phyloP scores from a whole-genome alignment of 2,113 vertebrate species.

The Periophthalmus modestus region DNA sequence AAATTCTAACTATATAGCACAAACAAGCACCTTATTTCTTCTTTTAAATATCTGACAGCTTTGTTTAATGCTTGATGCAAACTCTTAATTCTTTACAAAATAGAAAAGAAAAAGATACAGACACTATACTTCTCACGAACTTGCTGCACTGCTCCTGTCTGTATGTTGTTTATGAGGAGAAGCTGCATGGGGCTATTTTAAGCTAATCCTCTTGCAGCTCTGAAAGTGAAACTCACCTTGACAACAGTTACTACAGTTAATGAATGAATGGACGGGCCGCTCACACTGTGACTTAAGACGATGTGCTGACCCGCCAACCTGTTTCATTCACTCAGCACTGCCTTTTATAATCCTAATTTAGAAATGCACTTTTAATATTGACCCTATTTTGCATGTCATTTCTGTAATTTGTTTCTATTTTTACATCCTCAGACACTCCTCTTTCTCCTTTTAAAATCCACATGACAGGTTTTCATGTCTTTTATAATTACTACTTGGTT shows the following conservation, averaged over 20 bases:
- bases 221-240: slow-evolving; percentile 69
- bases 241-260: slow-evolving; percentile 53
- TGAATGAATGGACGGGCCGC: slow-evolving; percentile 18
- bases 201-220: slow-evolving; percentile 59
- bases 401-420: not conserved
- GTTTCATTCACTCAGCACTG: slow-evolving; percentile 2
- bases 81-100: too few species aligned
- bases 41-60: too few species aligned
- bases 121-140: too few species aligned
- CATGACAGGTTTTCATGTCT: too few species aligned
- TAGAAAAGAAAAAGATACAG: too few species aligned
- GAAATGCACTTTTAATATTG: slow-evolving; percentile 12
- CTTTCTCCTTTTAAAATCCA: not conserved
- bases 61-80: too few species aligned
- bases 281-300: slow-evolving; percentile 20
- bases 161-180: slow-evolving; percentile 49
- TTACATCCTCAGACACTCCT: not conserved
- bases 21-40: too few species aligned
- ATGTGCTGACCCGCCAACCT: slow-evolving; percentile 19
- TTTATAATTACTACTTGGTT: too few species aligned
- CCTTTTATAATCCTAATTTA: slow-evolving; percentile 27
- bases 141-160: not conserved
- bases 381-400: not conserved
- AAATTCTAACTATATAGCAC: too few species aligned
- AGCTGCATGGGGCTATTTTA: slow-evolving; percentile 28